A percentile compares a stretch with the other conserved stretches of the same genome.
phyloP scores from a whole-genome alignment of 37 sponge, comb jelly and placozoan species.

The Theonella swinhoei region DNA sequence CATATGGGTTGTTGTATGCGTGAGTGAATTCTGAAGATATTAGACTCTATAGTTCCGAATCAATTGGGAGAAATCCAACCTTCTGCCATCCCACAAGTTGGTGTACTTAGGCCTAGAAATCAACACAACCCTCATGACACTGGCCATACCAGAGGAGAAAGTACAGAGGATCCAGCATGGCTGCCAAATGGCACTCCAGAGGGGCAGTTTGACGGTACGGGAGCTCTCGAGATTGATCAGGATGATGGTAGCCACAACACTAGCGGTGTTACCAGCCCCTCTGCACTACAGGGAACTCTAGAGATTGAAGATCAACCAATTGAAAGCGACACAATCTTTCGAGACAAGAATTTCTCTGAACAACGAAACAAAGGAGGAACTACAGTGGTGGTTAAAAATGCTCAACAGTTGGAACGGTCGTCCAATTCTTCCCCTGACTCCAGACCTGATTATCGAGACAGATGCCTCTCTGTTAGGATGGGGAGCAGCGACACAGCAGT shows the following conservation, averaged over 20 bases:
- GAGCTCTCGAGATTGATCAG: conserved; percentile 34
- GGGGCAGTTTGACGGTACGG: conserved; percentile 3
- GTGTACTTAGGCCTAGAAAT: conserved; percentile 60
- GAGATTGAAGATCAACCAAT: conserved; percentile 18
- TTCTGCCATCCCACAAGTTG: no score
- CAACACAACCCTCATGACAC: conserved; percentile 40
- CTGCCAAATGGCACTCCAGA: background rate
- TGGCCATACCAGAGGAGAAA: conserved; percentile 42
- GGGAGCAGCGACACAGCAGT: conserved; percentile 7
- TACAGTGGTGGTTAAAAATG: conserved; percentile 28
- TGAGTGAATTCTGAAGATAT: no score
- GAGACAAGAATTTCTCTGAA: conserved; percentile 17
- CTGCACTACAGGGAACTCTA: conserved; percentile 37
- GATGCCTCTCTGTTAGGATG: conserved; percentile 45
- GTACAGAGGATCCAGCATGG: background rate
- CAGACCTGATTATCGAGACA: conserved; percentile 24
- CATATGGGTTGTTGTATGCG: no score
- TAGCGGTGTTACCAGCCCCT: conserved; percentile 43
- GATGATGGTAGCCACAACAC: conserved; percentile 24
- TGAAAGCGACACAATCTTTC: background rate
- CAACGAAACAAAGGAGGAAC: conserved; percentile 10
- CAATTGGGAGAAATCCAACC: no score
- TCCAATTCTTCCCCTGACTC: background rate
- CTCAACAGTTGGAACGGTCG: conserved; percentile 17
- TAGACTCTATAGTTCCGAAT: no score